These are phyloP conservation scores for Ctenopoma multispine DNA, from an alignment of 2,797 vertebrate genomes.

Conservation along the genomic window DNA sequence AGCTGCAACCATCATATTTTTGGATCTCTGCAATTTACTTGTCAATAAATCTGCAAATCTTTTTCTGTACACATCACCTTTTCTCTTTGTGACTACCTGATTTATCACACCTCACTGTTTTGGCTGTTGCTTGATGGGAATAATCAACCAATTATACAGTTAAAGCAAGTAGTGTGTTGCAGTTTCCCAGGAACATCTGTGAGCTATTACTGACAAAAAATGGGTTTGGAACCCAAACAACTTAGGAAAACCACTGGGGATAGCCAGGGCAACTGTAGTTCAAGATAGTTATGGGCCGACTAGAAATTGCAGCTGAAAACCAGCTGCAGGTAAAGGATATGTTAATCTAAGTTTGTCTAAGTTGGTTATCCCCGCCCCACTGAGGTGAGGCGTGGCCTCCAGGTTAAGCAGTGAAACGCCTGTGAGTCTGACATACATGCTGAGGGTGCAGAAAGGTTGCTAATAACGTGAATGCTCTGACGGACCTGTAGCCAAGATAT, in stretches of 20 bases:
- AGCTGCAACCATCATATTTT: too few species aligned
- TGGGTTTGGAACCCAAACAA: background rate
- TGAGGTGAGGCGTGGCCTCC: background rate
- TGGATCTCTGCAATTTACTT: background rate
- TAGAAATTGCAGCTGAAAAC: background rate
- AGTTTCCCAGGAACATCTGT: background rate
- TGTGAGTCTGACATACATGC: background rate
- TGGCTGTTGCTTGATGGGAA: too few species aligned
- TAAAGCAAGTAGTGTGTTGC: background rate
- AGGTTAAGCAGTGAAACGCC: background rate
- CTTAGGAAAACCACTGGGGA: background rate
- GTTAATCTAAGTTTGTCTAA: too few species aligned
- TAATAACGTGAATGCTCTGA: background rate
- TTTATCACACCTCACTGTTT: slow-evolving; percentile 1
- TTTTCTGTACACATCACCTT: background rate
- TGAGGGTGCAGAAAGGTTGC: too few species aligned
- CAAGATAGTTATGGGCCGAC: background rate
- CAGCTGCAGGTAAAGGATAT: background rate
- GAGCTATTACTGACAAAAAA: background rate
- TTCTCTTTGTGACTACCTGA: background rate
- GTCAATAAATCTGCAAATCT: too few species aligned
- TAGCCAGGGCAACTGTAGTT: background rate
- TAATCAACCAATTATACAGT: too few species aligned
- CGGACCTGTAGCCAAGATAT: background rate
- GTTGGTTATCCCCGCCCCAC: background rate